Base-by-base conservation (phyloP, 2,888 invertebrate genomes). In the Diaphora mendica region DNA sequence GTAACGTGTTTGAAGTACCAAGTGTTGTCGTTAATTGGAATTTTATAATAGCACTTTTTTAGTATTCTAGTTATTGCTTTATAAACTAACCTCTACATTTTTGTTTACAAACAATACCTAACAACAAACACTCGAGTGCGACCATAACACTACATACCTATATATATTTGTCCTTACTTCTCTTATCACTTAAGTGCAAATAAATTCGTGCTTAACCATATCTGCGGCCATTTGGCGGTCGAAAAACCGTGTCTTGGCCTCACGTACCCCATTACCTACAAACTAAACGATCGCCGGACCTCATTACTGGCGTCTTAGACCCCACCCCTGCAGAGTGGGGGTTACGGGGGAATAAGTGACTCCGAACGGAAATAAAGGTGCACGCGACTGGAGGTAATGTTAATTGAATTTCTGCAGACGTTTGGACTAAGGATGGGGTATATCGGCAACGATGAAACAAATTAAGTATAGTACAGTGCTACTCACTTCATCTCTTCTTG, bases 381-480 rank as follows among this genome's bases (percentile, higher is more conserved):
- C 96, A 96, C 92, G 96, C 95, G 95, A 95, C 95, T 96, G 96
- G 93, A 96, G 96, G 95, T 96, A 96, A 96, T 96, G 95, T 96
- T 96, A 96, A 96, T 96, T 96, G 96, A 96, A 96, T 95, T 95
- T 95, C 95, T 95, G 94, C 95, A 95, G 95, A 95, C 95, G 94
- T 90, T 89, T 82, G 87, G 80, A 75, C 74, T 91, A 93, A 90
- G 82, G 92, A 71, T 82, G 91, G 86, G 79, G 51, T 13, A 11
- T 11, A 17, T 42, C 8, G 30, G 5, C 69, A 75, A 85, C 79
- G 85, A 81, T 85, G n/a, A 30, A 42, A 55, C n/a, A 71, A 44
- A 42, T 66, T 51, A 33, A 48, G 0, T 55, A 3, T 9, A 9
- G 9, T 55, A 55, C 11, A 55, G 51, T 55, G 2, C 51, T 55